Evolutionary conservation across 2,797 vertebrate genomes (phyloP).

Genomic region (Oophaga sylvatica): DNA sequence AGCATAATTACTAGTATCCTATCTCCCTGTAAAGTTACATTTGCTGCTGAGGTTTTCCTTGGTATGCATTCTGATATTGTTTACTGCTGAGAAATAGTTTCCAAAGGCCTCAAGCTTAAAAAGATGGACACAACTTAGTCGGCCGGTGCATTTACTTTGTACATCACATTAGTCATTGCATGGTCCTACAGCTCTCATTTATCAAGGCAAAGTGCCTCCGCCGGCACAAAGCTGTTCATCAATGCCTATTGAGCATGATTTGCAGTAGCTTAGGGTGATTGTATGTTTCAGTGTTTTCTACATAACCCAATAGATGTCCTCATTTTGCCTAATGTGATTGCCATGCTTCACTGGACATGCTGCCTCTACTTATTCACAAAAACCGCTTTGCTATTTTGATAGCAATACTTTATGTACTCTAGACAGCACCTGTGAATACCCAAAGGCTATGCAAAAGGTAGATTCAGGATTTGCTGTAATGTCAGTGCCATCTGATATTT

Average conservation of each 20-base stretch:
- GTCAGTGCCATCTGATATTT: slow-evolving; percentile 5
- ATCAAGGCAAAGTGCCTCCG: slow-evolving; percentile 54
- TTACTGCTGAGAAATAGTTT: slow-evolving; percentile 59
- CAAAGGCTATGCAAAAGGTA: slow-evolving; percentile 26
- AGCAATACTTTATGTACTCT: slow-evolving; percentile 29
- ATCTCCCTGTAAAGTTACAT: slow-evolving; percentile 25
- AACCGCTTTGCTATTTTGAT: slow-evolving; percentile 16
- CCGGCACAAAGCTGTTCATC: slow-evolving; percentile 51
- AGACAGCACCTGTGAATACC: slow-evolving; percentile 39
- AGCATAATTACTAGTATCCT: slow-evolving; percentile 34
- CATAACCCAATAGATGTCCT: slow-evolving; percentile 43
- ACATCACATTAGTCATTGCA: slow-evolving; percentile 49
- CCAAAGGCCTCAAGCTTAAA: slow-evolving; percentile 54
- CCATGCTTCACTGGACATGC: slow-evolving; percentile 36
- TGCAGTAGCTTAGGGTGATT: slow-evolving; percentile 54
- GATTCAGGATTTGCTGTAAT: slow-evolving; percentile 12
- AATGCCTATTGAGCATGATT: slow-evolving; percentile 57
- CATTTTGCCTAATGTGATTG: slow-evolving; percentile 44
- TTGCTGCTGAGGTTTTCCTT: slow-evolving; percentile 57
- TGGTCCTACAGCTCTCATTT: slow-evolving; percentile 36
- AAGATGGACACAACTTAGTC: slow-evolving; percentile 57
- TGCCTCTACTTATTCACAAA: slow-evolving; percentile 33
- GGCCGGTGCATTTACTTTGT: slow-evolving; percentile 55
- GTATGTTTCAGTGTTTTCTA: slow-evolving; percentile 53
- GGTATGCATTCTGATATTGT: slow-evolving; percentile 61